phyloP scores from a whole-genome alignment of 2,888 invertebrate genomes.

The Erynnis tages region DNA sequence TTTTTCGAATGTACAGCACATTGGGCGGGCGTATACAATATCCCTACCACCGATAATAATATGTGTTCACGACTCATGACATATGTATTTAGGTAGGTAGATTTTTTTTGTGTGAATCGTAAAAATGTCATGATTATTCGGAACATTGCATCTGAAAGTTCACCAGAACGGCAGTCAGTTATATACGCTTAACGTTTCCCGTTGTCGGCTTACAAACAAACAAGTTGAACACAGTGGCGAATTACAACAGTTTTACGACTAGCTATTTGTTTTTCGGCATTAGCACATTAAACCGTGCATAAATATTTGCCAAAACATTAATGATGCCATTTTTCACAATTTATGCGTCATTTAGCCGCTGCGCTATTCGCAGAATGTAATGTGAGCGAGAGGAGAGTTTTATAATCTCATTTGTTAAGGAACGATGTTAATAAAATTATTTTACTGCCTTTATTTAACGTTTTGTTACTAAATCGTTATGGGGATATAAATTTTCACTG shows the following conservation, averaged over 20 bases:
- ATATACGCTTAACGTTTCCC: neutral
- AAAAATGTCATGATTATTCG: too few species aligned
- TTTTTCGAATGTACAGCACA: too few species aligned
- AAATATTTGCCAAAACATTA: conserved; percentile 37
- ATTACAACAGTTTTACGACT: conserved; percentile 6
- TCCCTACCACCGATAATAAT: too few species aligned
- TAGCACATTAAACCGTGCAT: conserved; percentile 32
- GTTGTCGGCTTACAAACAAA: conserved; percentile 3
- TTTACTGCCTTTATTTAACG: too few species aligned
- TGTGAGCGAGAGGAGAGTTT: conserved; percentile 15
- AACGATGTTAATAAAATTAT: conserved; percentile 16
- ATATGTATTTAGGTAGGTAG: too few species aligned
- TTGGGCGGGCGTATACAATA: too few species aligned
- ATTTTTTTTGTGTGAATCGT: too few species aligned
- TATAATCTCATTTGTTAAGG: conserved; percentile 17
- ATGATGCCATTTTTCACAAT: conserved; percentile 37
- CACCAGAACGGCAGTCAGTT: neutral
- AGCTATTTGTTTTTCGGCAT: conserved; percentile 21
- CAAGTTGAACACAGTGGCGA: neutral
- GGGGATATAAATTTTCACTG: too few species aligned
- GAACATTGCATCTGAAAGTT: too few species aligned
- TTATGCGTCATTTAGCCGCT: conserved; percentile 37
- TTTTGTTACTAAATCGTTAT: too few species aligned
- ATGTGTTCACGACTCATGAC: too few species aligned
- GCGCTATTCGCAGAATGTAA: conserved; percentile 26